Evolutionary conservation across 1,140 invertebrate genomes (phyloP).

Genomic region (Lepidurus couesii): DNA sequence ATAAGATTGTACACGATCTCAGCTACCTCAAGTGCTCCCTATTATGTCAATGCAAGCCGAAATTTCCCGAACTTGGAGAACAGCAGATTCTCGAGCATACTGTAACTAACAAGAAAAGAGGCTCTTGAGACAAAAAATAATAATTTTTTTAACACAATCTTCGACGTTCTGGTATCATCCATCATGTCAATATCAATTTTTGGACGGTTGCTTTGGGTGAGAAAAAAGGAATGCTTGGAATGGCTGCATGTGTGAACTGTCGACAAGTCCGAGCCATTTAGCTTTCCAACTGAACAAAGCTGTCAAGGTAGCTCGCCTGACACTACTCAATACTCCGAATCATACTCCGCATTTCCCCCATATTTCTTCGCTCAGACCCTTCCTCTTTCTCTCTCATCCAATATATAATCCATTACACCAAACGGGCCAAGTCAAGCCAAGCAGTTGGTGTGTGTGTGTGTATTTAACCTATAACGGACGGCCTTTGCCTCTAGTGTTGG

Average conservation of each 20-base stretch:
- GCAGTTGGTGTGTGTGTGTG: too few species aligned
- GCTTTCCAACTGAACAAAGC: not conserved
- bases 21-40: too few species aligned
- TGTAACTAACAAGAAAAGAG: too few species aligned
- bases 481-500: not conserved
- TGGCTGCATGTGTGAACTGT: not conserved
- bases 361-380: not conserved
- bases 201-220: not conserved
- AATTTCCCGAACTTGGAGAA: too few species aligned
- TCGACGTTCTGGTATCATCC: not conserved
- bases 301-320: not conserved
- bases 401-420: too few species aligned
- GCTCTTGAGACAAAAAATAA: too few species aligned
- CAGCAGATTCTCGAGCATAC: too few species aligned
- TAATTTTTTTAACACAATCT: too few species aligned
- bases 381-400: too few species aligned
- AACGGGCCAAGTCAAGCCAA: too few species aligned
- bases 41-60: too few species aligned
- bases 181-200: not conserved
- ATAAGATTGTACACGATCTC: too few species aligned
- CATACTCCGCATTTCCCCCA: not conserved
- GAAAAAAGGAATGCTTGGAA: not conserved
- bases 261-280: not conserved
- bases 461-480: not conserved
- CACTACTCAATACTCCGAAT: not conserved